A percentile compares a stretch with the other conserved stretches of the same genome.
These are phyloP conservation scores for Acrobeloides nanus DNA, from an alignment of 2,888 invertebrate genomes.

Conservation along the genomic window DNA sequence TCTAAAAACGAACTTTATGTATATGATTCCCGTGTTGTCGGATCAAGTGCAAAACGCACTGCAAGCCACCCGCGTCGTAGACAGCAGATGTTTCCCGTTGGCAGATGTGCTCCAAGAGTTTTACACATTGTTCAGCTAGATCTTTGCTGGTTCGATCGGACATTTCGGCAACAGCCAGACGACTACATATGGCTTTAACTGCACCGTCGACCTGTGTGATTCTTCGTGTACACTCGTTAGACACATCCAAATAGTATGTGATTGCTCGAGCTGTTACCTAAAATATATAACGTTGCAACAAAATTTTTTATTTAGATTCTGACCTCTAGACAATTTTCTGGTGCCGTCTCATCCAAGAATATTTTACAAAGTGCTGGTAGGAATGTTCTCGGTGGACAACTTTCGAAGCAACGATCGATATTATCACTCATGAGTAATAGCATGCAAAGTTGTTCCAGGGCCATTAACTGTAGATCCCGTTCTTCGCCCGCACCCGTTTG, in stretches of 20 bases:
- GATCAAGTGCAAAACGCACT: conserved; percentile 84
- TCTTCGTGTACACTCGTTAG: conserved; percentile 92
- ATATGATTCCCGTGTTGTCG: conserved; percentile 78
- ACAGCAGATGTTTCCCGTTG: conserved; percentile 94
- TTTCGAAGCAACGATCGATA: conserved; percentile 98
- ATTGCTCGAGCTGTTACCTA: conserved; percentile 97
- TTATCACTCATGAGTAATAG: conserved; percentile 97
- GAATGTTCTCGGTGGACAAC: conserved; percentile 95
- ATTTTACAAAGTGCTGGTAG: conserved; percentile 94
- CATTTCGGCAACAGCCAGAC: conserved; percentile 85
- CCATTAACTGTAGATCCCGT: conserved; percentile 91
- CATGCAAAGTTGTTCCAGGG: conserved; percentile 97
- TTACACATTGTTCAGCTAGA: conserved; percentile 55
- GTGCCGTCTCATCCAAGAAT: conserved; percentile 93
- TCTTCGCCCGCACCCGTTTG: conserved; percentile 61
- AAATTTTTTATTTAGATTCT: conserved; percentile 9
- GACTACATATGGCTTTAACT: conserved; percentile 91
- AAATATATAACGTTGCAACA: neutral
- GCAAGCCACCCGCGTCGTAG: conserved; percentile 88
- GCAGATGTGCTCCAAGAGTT: conserved; percentile 82
- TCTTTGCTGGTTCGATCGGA: conserved; percentile 90
- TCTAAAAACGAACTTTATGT: too few species aligned
- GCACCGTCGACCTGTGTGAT: conserved; percentile 98
- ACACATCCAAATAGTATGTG: conserved; percentile 96
- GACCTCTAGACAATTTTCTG: conserved; percentile 93